phyloP scores from a whole-genome alignment of 2,113 vertebrate species.

The Prunella fulvescens region DNA sequence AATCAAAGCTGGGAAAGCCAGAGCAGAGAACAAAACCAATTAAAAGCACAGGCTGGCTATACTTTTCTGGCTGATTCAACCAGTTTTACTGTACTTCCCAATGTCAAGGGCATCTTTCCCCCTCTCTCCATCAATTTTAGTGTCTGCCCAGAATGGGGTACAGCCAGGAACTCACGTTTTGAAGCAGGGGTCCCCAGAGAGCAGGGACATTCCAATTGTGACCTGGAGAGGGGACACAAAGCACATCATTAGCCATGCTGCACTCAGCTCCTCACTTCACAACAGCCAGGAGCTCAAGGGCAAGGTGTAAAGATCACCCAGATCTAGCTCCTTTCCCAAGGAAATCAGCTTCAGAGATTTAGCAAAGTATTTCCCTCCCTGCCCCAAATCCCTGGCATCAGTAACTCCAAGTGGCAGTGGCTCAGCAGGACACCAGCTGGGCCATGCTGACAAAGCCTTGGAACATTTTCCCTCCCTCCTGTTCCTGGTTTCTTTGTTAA shows the following conservation, averaged over 20 bases:
- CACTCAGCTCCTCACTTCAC: neutral
- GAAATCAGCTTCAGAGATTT: neutral
- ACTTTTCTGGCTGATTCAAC: neutral
- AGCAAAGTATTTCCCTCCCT: neutral
- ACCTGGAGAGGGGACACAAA: slow-evolving; percentile 75
- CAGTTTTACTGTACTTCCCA: neutral
- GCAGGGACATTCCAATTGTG: slow-evolving; percentile 93
- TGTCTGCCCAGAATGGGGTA: fast-evolving
- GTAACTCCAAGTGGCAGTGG: neutral
- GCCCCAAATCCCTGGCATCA: neutral
- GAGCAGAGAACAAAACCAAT: neutral
- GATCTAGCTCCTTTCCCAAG: neutral
- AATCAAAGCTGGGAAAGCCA: neutral
- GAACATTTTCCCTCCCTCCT: neutral
- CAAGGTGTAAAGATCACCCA: neutral
- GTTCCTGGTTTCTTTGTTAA: neutral
- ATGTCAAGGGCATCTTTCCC: neutral
- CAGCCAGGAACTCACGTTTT: slow-evolving; percentile 87
- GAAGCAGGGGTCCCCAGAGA: slow-evolving; percentile 97
- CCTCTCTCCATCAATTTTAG: neutral
- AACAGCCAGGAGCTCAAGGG: neutral
- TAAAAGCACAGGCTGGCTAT: neutral
- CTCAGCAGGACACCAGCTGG: neutral
- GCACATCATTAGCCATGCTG: neutral
- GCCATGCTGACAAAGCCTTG: neutral